Evolutionary conservation across 2,888 invertebrate genomes (phyloP), one percentile per base, ranked within the genome.

Genomic region (Torymus aiolomorphi): DNA sequence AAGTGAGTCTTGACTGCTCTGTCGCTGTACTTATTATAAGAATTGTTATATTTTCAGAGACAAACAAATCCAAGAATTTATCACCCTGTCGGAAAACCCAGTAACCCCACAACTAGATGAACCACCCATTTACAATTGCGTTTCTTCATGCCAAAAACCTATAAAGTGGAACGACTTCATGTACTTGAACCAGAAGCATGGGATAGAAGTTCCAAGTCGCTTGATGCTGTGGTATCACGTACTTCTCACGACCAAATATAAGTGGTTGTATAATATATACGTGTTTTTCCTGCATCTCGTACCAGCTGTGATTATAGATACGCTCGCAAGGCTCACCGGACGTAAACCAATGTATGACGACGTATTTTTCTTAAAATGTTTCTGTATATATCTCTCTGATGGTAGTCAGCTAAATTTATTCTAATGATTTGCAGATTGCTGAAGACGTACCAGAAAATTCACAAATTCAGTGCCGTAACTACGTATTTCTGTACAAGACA

Each of bases 71-170:
- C 31, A 78, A n/a, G 70, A 73, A 24, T 20, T 57, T 0, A 14
- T 11, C 14, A 42, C 18, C 0, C 11, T 63, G 62, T 24, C 61
- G 4, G 18, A 76, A 2, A 18, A 24, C 14, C 61, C 52, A 11
- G 59, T 73, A 0, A 78, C 14, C 42, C 31, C 5, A 31, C 2
- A 73, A 11, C 16, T 85, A 8, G 88, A 31, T 31, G 91, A 92
- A 24, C 91, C 93, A 42, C 93, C 95, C 0, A 94, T 98, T 80
- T 97, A 96, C 91, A 97, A 98, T 90, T 95, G 93, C 88, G 96
- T 97, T 14, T 96, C 97, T 0, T 96, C 97, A 0, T 93, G 93
- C 3, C 94, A 96, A 84, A 96, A 96, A 84, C 96, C 96, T 0
- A 91, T 97, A 57, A 94, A 93, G 0, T 98, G 97, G 97, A 93